Evolutionary conservation across 2,113 vertebrate species (phyloP), one percentile per base, ranked within the genome.

Genomic region (Tor tambroides): DNA sequence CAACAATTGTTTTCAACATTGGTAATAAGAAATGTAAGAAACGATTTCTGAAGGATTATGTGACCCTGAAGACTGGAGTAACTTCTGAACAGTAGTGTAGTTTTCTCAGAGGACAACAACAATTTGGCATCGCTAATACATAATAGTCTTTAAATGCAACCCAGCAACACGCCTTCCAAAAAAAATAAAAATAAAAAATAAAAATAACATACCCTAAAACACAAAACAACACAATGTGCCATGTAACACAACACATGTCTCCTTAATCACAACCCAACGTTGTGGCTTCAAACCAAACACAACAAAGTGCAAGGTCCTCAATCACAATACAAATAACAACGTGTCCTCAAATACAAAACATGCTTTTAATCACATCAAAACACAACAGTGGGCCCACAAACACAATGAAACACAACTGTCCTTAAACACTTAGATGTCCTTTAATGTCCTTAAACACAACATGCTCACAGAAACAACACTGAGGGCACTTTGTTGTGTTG

Each of bases 171-270:
- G 0, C 65, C 15, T 69, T 69, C 65, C 15, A 15, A 51, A 51
- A 69, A 41, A 26, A 46, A 82, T 77, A 46, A 15, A 35, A 11
- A 46, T 43, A 43, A 8, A 15, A 46, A 32, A 32, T 38, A 38
- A 43, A 54, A 54, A 21, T 46, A 51, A 46, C 41, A 4, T 28
- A 11, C 74, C 14, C 8, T 41, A 26, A 77, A 28, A 28, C 43
- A 49, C 74, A 77, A 77, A 46, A 77, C 71, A 38, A 74, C 74
- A 76, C 38, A 49, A n/a, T 46, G 23, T 14, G 23, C 23, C n/a
- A 21, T 49, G 15, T 77, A 51, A 28, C 43, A 3, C 65, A 32
- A 35, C 30, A 35, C 67, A 71, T 19, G 67, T 71, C 7, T 19
- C 30, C 3, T 69, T 32, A 69, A 21, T 69, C 65, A 35, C 65